Conservation (phyloP, 2,888 invertebrate genomes). For the Papilio elwesi region DNA sequence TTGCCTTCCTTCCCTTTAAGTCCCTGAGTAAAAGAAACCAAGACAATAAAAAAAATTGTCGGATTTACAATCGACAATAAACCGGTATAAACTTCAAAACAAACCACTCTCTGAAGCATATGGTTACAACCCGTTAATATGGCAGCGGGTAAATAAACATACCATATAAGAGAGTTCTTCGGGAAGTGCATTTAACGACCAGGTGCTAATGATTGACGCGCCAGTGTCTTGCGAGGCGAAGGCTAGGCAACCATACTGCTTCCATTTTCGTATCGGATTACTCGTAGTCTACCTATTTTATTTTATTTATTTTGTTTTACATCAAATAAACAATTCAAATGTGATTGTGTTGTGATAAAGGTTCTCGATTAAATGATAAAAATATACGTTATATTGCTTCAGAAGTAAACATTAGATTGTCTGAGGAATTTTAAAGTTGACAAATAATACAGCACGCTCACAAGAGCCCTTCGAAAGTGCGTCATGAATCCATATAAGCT, state of each 20-base stretch:
- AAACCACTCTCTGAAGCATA: background rate
- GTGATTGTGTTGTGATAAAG: background rate
- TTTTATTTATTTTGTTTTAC: too few relatives aligned
- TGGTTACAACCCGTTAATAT: background rate
- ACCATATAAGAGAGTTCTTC: background rate
- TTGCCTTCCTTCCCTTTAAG: too few relatives aligned
- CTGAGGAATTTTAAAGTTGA: too few relatives aligned
- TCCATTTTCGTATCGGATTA: background rate
- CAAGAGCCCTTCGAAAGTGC: too few relatives aligned
- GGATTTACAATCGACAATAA: background rate
- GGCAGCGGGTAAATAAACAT: background rate
- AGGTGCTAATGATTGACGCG: background rate
- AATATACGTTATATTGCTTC: too few relatives aligned
- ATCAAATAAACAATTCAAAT: background rate
- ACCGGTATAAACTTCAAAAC: background rate
- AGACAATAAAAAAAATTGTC: too few relatives aligned
- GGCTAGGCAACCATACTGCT: background rate
- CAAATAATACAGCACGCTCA: too few relatives aligned
- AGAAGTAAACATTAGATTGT: too few relatives aligned
- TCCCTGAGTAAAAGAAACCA: too few relatives aligned
- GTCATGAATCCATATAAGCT: too few relatives aligned
- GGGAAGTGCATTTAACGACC: constrained; percentile 6
- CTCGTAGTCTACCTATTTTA: background rate
- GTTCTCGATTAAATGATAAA: too few relatives aligned
- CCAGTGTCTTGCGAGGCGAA: constrained; percentile 1